Conservation (phyloP, 1,140 invertebrate species). For the Pseudomyrmex dendroicus region DNA sequence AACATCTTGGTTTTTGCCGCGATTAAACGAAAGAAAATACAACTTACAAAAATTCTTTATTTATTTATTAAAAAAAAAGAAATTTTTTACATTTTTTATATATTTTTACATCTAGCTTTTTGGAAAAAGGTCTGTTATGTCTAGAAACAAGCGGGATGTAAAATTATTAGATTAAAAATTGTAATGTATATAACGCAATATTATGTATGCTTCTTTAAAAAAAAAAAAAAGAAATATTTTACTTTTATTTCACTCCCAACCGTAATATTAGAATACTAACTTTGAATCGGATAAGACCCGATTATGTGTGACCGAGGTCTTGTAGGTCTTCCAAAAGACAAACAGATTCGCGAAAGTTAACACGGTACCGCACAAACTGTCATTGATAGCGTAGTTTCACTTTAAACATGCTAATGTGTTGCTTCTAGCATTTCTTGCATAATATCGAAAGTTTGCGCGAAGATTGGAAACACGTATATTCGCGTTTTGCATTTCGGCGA, state of each 20-base stretch:
- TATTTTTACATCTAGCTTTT: too few relatives aligned
- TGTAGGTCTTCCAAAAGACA: conserved; percentile 5
- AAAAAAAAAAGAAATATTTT: background rate
- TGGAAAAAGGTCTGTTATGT: too few relatives aligned
- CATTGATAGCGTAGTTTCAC: conserved; percentile 10
- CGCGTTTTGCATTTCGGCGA: background rate
- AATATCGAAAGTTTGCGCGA: background rate
- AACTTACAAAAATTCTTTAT: too few relatives aligned
- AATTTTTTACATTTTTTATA: too few relatives aligned
- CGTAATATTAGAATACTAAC: conserved; percentile 12
- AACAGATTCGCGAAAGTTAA: background rate
- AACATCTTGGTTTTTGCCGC: too few relatives aligned
- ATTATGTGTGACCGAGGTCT: background rate
- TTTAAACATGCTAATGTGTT: background rate
- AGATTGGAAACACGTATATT: background rate
- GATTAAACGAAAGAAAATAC: too few relatives aligned
- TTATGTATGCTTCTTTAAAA: background rate
- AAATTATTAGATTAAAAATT: background rate
- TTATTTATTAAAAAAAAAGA: too few relatives aligned
- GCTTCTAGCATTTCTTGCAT: background rate
- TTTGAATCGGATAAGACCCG: background rate
- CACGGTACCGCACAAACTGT: background rate
- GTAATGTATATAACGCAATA: background rate
- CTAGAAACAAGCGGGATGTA: too few relatives aligned
- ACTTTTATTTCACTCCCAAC: background rate